Percentiles rank a stretch among this genome's conserved stretches.
These are phyloP conservation scores for Drosophila trapezifrons DNA, from an alignment of 1,140 invertebrate species.

Conservation along the genomic window DNA sequence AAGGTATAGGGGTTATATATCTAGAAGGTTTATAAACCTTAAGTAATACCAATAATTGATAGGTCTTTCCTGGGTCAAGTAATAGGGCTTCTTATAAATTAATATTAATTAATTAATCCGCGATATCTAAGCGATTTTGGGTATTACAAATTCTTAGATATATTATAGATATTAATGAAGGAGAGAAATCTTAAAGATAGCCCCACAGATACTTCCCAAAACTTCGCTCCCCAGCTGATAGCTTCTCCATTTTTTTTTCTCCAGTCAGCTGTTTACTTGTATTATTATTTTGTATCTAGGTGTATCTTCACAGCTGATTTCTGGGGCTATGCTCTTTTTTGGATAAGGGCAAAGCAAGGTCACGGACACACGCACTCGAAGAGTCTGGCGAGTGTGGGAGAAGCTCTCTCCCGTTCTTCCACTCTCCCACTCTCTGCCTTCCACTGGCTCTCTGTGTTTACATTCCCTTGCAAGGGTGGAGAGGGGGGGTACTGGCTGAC, in stretches of 20 bases:
- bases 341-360: slow-evolving; percentile 52
- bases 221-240: too few species aligned
- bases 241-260: not conserved
- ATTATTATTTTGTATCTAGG: slow-evolving; percentile 41
- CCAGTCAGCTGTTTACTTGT: not conserved
- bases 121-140: too few species aligned
- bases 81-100: too few species aligned
- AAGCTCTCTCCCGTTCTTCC: not conserved
- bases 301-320: slow-evolving; percentile 13
- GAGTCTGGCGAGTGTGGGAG: slow-evolving; percentile 6
- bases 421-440: not conserved
- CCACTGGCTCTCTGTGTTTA: slow-evolving; percentile 24
- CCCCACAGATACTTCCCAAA: not conserved
- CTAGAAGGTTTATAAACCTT: too few species aligned
- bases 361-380: slow-evolving; percentile 31
- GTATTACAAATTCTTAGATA: too few species aligned
- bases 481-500: not conserved
- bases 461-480: slow-evolving; percentile 6
- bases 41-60: too few species aligned
- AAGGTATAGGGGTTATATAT: too few species aligned
- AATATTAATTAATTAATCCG: too few species aligned
- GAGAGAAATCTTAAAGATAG: not conserved
- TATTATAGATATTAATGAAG: too few species aligned
- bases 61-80: too few species aligned
- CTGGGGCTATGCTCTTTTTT: not conserved